Percentiles rank a stretch among this genome's conserved stretches.
Evolutionary conservation across 2,888 invertebrate genomes (phyloP).

Genomic region (Drosophila anceps): DNA sequence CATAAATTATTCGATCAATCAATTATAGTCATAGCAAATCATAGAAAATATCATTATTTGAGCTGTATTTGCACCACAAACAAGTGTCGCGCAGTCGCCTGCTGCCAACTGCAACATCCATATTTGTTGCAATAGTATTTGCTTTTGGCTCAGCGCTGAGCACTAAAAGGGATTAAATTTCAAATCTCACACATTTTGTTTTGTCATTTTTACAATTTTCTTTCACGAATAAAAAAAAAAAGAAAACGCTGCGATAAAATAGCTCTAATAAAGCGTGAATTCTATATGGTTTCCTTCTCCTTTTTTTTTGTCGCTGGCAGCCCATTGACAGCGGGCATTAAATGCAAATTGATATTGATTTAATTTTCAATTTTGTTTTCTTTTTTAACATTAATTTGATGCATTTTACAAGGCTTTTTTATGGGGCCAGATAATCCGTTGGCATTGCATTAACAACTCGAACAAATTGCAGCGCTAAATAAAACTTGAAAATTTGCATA

Average conservation of each 20-base stretch:
- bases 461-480: slow-evolving; percentile 33
- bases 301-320: background rate
- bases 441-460: slow-evolving; percentile 37
- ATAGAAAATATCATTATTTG: background rate
- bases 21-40: background rate
- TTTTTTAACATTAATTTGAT: slow-evolving; percentile 18
- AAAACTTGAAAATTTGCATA: slow-evolving; percentile 25
- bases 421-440: slow-evolving; percentile 23
- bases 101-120: background rate
- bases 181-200: background rate
- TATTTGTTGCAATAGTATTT: background rate
- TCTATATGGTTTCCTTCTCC: background rate
- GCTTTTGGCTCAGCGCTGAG: background rate
- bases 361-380: slow-evolving; percentile 6
- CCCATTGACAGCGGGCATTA: slow-evolving; percentile 1
- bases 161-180: background rate
- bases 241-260: background rate
- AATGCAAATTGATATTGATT: slow-evolving; percentile 21
- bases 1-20: background rate
- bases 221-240: background rate
- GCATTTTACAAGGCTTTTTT: slow-evolving; percentile 17
- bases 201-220: background rate
- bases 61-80: background rate
- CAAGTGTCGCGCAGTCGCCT: background rate
- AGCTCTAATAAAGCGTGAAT: background rate